phyloP scores from a whole-genome alignment of 1,140 invertebrate genomes.

The Drosophila miranda region DNA sequence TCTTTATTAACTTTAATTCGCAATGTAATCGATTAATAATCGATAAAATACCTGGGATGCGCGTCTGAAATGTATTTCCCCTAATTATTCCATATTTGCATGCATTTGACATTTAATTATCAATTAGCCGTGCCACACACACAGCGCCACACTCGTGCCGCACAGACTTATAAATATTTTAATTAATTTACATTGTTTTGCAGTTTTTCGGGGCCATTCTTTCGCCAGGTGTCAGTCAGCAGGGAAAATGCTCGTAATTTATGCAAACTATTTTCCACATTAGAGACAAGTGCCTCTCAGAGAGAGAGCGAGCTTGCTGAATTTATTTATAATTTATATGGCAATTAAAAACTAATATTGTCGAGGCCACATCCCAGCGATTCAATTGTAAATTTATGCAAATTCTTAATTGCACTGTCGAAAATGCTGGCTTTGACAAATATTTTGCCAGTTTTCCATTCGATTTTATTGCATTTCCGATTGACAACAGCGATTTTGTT shows the following conservation, averaged over 20 bases:
- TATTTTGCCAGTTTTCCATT: slow-evolving; percentile 33
- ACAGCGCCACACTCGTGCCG: slow-evolving; percentile 14
- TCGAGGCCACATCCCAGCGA: slow-evolving; percentile 26
- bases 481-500: slow-evolving; percentile 24
- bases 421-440: slow-evolving; percentile 16
- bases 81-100: background rate
- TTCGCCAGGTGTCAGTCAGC: slow-evolving; percentile 23
- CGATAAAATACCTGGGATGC: no score
- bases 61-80: no score
- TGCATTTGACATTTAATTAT: slow-evolving; percentile 68
- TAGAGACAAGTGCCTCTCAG: slow-evolving; percentile 13
- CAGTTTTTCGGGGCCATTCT: slow-evolving; percentile 15
- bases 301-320: slow-evolving; percentile 7
- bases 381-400: slow-evolving; percentile 73
- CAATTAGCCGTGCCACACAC: slow-evolving; percentile 28
- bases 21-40: no score
- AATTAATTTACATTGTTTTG: slow-evolving; percentile 71
- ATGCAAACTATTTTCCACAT: slow-evolving; percentile 65
- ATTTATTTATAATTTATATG: slow-evolving; percentile 80
- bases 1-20: no score
- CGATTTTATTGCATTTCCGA: slow-evolving; percentile 35
- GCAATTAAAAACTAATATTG: slow-evolving; percentile 80
- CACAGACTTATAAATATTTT: slow-evolving; percentile 69
- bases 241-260: slow-evolving; percentile 45
- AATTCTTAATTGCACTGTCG: slow-evolving; percentile 66